These are phyloP conservation scores for Kryptolebias marmoratus DNA, from an alignment of 2,113 vertebrate species.

Conservation along the genomic window DNA sequence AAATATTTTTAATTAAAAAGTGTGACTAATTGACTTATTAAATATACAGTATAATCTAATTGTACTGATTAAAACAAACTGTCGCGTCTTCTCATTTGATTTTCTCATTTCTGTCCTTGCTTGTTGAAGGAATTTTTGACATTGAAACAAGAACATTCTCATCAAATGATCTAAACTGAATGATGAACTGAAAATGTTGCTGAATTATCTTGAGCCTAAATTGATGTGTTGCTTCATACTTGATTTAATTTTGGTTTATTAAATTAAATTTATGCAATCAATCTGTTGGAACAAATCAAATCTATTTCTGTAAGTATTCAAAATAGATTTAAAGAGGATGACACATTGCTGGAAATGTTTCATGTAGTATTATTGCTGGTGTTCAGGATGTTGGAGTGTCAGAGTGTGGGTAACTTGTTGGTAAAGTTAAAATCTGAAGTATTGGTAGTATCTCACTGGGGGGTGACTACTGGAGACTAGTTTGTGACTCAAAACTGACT, in stretches of 20 bases:
- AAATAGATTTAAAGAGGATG: background rate
- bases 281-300: background rate
- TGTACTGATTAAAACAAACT: too few species aligned
- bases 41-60: too few species aligned
- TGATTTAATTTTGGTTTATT: background rate
- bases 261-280: background rate
- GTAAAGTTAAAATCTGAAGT: too few species aligned
- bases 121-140: background rate
- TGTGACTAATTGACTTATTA: too few species aligned
- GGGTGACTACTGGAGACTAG: too few species aligned
- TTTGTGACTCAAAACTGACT: too few species aligned
- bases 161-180: background rate
- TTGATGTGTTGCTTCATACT: background rate
- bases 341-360: background rate
- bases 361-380: background rate
- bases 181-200: background rate
- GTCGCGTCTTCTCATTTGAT: too few species aligned
- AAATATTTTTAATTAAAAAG: background rate
- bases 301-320: background rate
- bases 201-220: too few species aligned
- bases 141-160: background rate
- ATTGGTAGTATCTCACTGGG: too few species aligned
- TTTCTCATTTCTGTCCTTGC: background rate
- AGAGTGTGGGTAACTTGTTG: background rate
- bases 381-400: background rate